Percentiles rank a stretch among this genome's conserved stretches.
These are phyloP conservation scores for Bagarius yarrelli DNA, from an alignment of 2,113 vertebrate genomes.

Conservation along the genomic window DNA sequence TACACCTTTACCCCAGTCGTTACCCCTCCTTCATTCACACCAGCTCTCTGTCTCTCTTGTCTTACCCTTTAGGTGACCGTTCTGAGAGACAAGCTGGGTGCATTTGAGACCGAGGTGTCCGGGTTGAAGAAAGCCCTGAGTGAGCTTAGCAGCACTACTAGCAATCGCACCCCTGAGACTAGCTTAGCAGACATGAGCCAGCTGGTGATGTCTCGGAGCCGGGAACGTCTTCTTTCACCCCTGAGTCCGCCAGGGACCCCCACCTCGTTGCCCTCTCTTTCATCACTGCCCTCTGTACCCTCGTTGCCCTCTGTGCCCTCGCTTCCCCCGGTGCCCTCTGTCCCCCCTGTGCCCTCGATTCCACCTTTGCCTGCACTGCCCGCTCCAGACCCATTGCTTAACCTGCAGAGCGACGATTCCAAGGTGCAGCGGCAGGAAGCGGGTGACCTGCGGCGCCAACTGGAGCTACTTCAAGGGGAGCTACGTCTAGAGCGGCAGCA, in stretches of 20 bases:
- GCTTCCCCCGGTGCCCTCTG: conserved; percentile 21
- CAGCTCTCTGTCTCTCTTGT: neutral
- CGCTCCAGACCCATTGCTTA: conserved; percentile 53
- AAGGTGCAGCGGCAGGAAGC: conserved; percentile 79
- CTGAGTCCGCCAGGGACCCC: conserved; percentile 45
- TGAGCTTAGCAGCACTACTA: conserved; percentile 52
- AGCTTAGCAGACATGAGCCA: conserved; percentile 31
- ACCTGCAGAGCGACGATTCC: conserved; percentile 74
- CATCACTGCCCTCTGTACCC: conserved; percentile 25
- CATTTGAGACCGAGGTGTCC: conserved; percentile 73
- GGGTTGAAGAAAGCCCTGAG: conserved; percentile 72
- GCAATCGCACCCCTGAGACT: conserved; percentile 18
- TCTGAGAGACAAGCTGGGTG: conserved; percentile 75
- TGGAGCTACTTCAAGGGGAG: conserved; percentile 79
- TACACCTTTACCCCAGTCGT: neutral
- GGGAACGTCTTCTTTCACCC: conserved; percentile 46
- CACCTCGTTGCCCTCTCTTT: conserved; percentile 23
- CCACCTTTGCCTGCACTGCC: conserved; percentile 42
- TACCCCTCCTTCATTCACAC: neutral
- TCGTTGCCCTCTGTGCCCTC: no score
- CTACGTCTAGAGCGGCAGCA: conserved; percentile 79
- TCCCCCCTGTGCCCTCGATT: conserved; percentile 10
- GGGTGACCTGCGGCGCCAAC: conserved; percentile 74
- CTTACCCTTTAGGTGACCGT: conserved; percentile 63
- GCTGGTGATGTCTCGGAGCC: conserved; percentile 36